Conservation (phyloP, 2,888 invertebrate species). For the Pseudococcus jackbeardsleyi region DNA sequence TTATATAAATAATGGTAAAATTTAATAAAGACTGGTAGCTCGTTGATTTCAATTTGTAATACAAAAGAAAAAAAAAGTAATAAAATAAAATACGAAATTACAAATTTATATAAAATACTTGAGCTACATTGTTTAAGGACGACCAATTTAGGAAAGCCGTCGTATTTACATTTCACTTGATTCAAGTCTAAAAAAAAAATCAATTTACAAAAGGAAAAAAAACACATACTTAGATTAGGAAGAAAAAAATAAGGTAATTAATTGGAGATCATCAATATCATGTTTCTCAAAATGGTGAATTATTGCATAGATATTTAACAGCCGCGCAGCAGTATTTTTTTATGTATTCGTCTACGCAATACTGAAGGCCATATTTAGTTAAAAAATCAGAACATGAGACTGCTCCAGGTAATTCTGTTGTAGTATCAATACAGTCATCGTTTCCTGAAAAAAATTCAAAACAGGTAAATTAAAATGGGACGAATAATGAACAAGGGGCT, state of each 20-base stretch:
- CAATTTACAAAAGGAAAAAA: conserved; percentile 50
- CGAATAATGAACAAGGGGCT: too few relatives aligned
- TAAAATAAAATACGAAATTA: conserved; percentile 38
- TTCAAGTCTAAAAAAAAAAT: conserved; percentile 18
- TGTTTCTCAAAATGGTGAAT: conserved; percentile 61
- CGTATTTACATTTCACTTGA: conserved; percentile 59
- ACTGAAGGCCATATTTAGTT: conserved; percentile 71
- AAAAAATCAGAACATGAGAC: conserved; percentile 71
- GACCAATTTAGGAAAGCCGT: conserved; percentile 55
- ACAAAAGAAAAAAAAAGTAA: conserved; percentile 8
- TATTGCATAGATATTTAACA: conserved; percentile 68
- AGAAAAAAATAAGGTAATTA: conserved; percentile 59
- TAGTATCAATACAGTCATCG: conserved; percentile 66
- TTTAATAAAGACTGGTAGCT: conserved; percentile 57
- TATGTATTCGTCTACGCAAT: conserved; percentile 72
- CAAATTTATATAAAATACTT: conserved; percentile 58
- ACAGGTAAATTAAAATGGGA: not conserved
- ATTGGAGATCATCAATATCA: conserved; percentile 61
- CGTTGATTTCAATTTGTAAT: conserved; percentile 25
- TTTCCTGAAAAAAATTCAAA: conserved; percentile 38
- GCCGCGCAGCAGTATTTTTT: conserved; percentile 72
- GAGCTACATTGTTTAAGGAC: conserved; percentile 55
- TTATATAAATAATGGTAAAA: conserved; percentile 59
- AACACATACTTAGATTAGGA: conserved; percentile 43
- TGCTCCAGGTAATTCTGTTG: conserved; percentile 69